A percentile compares a stretch with the other conserved stretches of the same genome.
phyloP scores from a whole-genome alignment of 2,888 invertebrate genomes.

The Apamea epomidion region DNA sequence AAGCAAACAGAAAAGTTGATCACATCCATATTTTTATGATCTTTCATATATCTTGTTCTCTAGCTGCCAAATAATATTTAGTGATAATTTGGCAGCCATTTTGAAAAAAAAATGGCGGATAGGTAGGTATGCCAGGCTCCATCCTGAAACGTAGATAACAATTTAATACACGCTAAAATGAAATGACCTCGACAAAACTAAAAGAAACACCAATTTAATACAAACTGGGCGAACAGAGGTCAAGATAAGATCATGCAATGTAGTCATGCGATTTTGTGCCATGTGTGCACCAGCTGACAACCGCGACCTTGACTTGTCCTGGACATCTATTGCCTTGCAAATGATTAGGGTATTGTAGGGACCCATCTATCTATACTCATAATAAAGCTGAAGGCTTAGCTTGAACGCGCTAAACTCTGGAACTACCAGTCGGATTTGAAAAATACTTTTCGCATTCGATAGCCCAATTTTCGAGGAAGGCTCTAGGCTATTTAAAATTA shows the following conservation, averaged over 20 bases:
- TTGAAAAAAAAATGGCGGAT: no score
- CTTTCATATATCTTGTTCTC: no score
- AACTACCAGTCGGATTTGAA: not conserved
- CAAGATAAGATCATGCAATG: conserved; percentile 3
- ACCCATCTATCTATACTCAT: not conserved
- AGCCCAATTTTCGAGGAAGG: not conserved
- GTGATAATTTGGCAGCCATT: no score
- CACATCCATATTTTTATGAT: no score
- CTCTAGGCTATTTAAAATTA: no score
- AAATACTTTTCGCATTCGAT: not conserved
- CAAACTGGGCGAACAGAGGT: conserved; percentile 10
- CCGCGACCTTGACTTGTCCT: not conserved
- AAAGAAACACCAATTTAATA: not conserved
- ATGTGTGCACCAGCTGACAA: not conserved
- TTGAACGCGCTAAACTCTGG: no score
- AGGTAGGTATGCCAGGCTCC: no score
- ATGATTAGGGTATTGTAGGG: not conserved
- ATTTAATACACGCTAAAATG: not conserved
- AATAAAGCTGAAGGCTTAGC: no score
- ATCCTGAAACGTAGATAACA: not conserved
- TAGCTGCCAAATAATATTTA: no score
- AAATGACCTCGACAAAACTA: not conserved
- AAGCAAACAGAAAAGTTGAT: no score
- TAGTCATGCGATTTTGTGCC: not conserved
- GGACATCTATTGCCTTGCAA: not conserved